Percentiles rank a stretch among this genome's conserved stretches.
These are phyloP conservation scores for Puntigrus tetrazona DNA, from an alignment of 2,113 vertebrate species.

Conservation along the genomic window DNA sequence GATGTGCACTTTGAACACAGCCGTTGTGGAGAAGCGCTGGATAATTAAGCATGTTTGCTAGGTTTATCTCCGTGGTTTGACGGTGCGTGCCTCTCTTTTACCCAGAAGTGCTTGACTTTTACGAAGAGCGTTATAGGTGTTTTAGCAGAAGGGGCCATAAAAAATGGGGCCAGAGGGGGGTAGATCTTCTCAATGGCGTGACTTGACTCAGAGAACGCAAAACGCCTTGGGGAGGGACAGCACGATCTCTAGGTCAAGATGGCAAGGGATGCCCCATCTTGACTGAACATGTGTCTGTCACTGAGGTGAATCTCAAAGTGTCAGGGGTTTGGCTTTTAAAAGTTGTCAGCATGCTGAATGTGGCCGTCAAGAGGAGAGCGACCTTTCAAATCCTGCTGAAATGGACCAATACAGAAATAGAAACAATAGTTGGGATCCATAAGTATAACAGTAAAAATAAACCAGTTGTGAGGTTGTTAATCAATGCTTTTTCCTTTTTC, in stretches of 20 bases:
- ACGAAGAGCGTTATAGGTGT: background rate
- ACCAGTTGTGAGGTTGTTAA: background rate
- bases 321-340: background rate
- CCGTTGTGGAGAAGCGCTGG: slow-evolving; percentile 20
- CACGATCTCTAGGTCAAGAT: slow-evolving; percentile 22
- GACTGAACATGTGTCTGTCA: slow-evolving; percentile 38
- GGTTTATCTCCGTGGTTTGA: slow-evolving; percentile 46
- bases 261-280: background rate
- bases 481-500: background rate
- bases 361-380: slow-evolving; percentile 20
- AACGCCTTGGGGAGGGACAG: slow-evolving; percentile 28
- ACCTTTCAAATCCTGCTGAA: background rate
- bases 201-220: slow-evolving; percentile 33
- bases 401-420: background rate
- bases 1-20: slow-evolving; percentile 34
- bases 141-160: background rate
- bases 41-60: slow-evolving; percentile 49
- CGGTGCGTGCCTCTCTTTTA: background rate
- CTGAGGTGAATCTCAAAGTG: slow-evolving; percentile 34
- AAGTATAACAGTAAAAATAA: background rate
- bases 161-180: background rate
- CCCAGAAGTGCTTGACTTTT: slow-evolving; percentile 26
- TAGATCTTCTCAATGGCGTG: background rate
- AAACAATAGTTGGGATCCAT: background rate
- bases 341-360: background rate